These are phyloP conservation scores for Prochilodus magdalenae DNA, from an alignment of 2,113 vertebrate genomes.

Conservation along the genomic window DNA sequence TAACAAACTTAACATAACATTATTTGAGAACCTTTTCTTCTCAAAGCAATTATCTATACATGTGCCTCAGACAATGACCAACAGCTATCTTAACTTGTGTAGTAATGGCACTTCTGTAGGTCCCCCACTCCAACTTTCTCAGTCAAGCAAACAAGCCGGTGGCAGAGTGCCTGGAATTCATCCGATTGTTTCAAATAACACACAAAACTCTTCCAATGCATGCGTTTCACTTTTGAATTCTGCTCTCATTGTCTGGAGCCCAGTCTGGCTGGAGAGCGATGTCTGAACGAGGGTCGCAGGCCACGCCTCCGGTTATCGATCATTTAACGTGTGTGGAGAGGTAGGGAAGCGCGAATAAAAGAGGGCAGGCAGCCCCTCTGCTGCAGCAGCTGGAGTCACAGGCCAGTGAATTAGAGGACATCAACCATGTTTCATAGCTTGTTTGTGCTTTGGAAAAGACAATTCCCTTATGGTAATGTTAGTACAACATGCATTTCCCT, in stretches of 20 bases:
- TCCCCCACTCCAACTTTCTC: not conserved
- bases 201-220: not conserved
- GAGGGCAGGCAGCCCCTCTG: constrained; percentile 8
- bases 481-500: constrained; percentile 51
- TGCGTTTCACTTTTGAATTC: constrained; percentile 19
- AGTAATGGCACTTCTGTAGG: not conserved
- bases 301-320: constrained; percentile 22
- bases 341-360: not conserved
- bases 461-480: constrained; percentile 60
- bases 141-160: not conserved
- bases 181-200: not conserved
- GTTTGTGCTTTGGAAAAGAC: constrained; percentile 47
- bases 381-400: constrained; percentile 21
- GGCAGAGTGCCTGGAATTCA: constrained; percentile 1
- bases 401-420: constrained; percentile 51
- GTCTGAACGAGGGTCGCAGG: not conserved
- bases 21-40: no score
- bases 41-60: not conserved
- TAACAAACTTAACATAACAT: no score
- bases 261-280: not conserved
- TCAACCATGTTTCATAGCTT: constrained; percentile 54
- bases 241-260: not conserved
- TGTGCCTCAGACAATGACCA: not conserved
- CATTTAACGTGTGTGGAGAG: constrained; percentile 8
- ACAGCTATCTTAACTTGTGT: not conserved